Evolutionary conservation across 2,797 vertebrate genomes (phyloP).

Genomic region (Pempheris klunzingeri): DNA sequence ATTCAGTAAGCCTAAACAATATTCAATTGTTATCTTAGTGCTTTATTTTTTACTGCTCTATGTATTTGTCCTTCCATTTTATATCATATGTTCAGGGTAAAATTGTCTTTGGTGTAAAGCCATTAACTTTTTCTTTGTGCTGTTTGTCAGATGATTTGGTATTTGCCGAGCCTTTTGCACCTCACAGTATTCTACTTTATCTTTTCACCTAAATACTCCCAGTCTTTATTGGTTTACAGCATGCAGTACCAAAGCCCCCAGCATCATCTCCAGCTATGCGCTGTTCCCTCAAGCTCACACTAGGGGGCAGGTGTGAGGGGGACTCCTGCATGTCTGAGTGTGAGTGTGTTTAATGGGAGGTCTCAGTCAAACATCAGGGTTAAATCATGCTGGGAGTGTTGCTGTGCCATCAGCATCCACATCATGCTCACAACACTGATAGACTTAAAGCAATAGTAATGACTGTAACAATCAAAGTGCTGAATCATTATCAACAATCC

Average conservation of each 20-base stretch:
- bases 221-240: background rate
- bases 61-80: background rate
- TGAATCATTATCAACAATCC: background rate
- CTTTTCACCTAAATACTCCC: background rate
- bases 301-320: constrained; percentile 37
- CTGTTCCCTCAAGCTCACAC: constrained; percentile 31
- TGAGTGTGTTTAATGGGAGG: background rate
- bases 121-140: background rate
- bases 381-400: background rate
- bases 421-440: background rate
- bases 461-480: background rate
- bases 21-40: too few species aligned
- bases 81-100: background rate
- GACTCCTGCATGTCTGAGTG: background rate
- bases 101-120: too few species aligned
- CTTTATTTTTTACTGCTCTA: background rate
- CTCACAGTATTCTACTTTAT: background rate
- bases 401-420: background rate
- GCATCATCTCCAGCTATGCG: background rate
- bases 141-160: background rate
- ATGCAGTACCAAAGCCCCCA: background rate
- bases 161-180: background rate
- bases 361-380: background rate
- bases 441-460: background rate
- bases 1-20: background rate